Evolutionary conservation across 2,797 vertebrate species (phyloP).

Genomic region (Lycodopsis pacificus): DNA sequence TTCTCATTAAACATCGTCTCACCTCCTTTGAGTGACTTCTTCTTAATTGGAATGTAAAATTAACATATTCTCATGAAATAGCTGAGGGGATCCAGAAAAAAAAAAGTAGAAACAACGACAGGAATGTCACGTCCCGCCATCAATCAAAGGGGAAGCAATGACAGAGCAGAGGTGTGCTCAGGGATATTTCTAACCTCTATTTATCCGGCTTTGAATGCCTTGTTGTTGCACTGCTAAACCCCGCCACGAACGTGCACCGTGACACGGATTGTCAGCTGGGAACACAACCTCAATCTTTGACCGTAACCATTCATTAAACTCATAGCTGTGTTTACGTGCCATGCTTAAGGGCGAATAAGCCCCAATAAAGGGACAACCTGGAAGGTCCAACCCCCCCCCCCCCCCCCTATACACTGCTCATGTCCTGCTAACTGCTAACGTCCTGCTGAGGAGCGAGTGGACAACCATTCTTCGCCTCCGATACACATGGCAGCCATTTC

Average conservation of each 20-base stretch:
- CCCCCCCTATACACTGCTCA: neutral
- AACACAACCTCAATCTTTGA: conserved; percentile 31
- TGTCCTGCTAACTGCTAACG: no score
- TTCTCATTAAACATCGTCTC: conserved; percentile 63
- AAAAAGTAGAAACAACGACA: conserved; percentile 38
- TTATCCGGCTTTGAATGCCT: conserved; percentile 54
- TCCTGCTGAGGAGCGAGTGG: neutral
- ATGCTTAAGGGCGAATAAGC: conserved; percentile 32
- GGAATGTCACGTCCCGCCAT: conserved; percentile 63
- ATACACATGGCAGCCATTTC: conserved; percentile 1
- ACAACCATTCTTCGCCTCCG: conserved; percentile 18
- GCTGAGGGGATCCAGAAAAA: conserved; percentile 56
- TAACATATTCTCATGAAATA: conserved; percentile 71
- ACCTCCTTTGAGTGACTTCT: conserved; percentile 71
- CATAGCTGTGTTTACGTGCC: conserved; percentile 34
- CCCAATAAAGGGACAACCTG: conserved; percentile 24
- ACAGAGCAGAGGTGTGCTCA: conserved; percentile 49
- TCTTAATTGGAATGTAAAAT: conserved; percentile 76
- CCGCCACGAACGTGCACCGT: conserved; percentile 2
- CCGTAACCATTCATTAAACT: conserved; percentile 51
- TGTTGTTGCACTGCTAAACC: conserved; percentile 48
- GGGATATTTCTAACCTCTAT: conserved; percentile 74
- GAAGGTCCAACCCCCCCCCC: neutral
- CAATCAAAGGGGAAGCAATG: conserved; percentile 58
- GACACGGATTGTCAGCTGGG: conserved; percentile 38